Percentiles rank a stretch among this genome's conserved stretches.
phyloP scores from a whole-genome alignment of 2,888 invertebrate genomes.

The Anthrax anthrax region DNA sequence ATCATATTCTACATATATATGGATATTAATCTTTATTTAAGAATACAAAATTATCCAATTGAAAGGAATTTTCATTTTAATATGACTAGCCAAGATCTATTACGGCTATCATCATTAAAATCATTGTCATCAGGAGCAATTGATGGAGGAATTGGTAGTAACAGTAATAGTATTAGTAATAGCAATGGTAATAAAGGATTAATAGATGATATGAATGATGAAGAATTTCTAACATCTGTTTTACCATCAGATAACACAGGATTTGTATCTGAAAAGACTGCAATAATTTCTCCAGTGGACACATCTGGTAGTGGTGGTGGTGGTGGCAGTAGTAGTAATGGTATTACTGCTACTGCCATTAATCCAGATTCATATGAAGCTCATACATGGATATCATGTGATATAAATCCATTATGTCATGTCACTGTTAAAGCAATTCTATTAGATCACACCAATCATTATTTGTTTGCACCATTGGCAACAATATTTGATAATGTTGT shows the following conservation, averaged over 20 bases:
- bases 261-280: too few species aligned
- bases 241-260: too few species aligned
- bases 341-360: too few species aligned
- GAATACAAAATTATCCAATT: conserved; percentile 54
- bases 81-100: conserved; percentile 8
- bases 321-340: too few species aligned
- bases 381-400: conserved; percentile 49
- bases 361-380: conserved; percentile 30
- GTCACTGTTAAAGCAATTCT: conserved; percentile 72
- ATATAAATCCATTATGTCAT: conserved; percentile 59
- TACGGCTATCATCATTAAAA: background rate
- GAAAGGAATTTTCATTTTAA: conserved; percentile 36
- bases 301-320: too few species aligned
- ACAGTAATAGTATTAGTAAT: conserved; percentile 1
- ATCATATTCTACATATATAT: conserved; percentile 53
- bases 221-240: too few species aligned
- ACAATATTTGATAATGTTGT: conserved; percentile 52
- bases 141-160: too few species aligned
- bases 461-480: conserved; percentile 67
- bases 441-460: conserved; percentile 72
- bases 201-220: background rate
- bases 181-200: background rate
- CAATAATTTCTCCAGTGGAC: too few species aligned
- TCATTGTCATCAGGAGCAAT: background rate
- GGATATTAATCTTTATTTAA: conserved; percentile 56